These are phyloP conservation scores for Chloroclysta siterata DNA, from an alignment of 2,888 invertebrate species.

Conservation along the genomic window DNA sequence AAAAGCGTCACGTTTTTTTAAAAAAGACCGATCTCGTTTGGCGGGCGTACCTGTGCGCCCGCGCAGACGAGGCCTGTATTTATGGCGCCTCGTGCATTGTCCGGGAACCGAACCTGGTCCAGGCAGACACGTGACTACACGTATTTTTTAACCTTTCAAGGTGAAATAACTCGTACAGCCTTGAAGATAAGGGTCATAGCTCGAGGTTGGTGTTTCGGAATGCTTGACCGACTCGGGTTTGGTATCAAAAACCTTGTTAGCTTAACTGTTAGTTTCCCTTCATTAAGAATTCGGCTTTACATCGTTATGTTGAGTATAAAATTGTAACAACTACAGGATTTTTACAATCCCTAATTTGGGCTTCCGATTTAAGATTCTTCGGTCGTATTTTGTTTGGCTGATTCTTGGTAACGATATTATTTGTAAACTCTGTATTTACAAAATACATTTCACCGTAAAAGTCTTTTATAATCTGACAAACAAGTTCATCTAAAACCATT, in stretches of 20 bases:
- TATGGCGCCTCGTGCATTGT: constrained; percentile 79
- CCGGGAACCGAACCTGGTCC: constrained; percentile 53
- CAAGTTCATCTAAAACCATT: background rate
- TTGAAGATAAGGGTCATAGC: constrained; percentile 29
- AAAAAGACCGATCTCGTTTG: constrained; percentile 82
- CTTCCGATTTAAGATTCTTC: constrained; percentile 34
- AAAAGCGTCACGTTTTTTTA: constrained; percentile 54
- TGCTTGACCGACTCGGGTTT: constrained; percentile 35
- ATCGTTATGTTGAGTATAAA: constrained; percentile 47
- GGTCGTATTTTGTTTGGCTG: constrained; percentile 15
- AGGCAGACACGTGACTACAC: constrained; percentile 42
- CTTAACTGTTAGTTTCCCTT: constrained; percentile 75
- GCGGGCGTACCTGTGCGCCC: constrained; percentile 81
- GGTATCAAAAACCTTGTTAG: constrained; percentile 78
- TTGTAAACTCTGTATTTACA: constrained; percentile 1
- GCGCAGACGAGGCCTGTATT: constrained; percentile 82
- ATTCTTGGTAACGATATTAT: constrained; percentile 10
- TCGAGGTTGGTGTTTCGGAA: constrained; percentile 21
- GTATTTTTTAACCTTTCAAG: constrained; percentile 28
- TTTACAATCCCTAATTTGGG: constrained; percentile 38
- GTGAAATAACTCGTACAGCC: constrained; percentile 34
- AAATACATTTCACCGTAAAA: background rate
- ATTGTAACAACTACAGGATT: constrained; percentile 35
- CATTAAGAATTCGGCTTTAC: constrained; percentile 61
- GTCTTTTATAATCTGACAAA: background rate